Conservation (phyloP, 2,888 invertebrate genomes). For the Epinotia nisella region DNA sequence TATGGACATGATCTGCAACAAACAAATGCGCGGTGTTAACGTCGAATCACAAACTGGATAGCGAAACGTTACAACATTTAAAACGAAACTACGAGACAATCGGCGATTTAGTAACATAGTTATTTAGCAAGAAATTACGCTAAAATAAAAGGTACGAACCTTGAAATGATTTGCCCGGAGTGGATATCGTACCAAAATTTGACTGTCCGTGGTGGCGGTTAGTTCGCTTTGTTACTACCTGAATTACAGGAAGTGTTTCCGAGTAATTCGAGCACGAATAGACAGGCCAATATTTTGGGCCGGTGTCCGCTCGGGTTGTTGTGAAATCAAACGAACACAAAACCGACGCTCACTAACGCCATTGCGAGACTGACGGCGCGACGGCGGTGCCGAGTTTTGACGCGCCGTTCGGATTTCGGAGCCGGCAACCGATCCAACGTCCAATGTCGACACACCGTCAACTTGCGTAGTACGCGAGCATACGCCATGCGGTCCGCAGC, state of each 20-base stretch:
- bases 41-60: constrained; percentile 54
- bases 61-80: constrained; percentile 72
- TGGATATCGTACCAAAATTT: constrained; percentile 85
- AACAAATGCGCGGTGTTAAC: constrained; percentile 61
- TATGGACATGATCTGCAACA: constrained; percentile 84
- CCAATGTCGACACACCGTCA: constrained; percentile 84
- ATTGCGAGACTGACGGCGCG: constrained; percentile 79
- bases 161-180: constrained; percentile 84
- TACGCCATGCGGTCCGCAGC: constrained; percentile 71
- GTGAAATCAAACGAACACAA: constrained; percentile 80
- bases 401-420: constrained; percentile 68
- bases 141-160: constrained; percentile 80
- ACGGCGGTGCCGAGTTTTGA: constrained; percentile 38
- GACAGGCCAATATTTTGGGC: constrained; percentile 85
- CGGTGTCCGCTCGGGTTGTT: constrained; percentile 84
- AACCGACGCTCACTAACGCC: constrained; percentile 79
- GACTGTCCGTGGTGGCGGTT: constrained; percentile 80
- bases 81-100: constrained; percentile 68
- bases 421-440: constrained; percentile 81
- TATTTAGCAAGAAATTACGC: constrained; percentile 80
- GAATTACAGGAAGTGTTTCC: constrained; percentile 78
- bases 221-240: constrained; percentile 66
- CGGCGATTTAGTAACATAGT: constrained; percentile 70
- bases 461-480: constrained; percentile 82
- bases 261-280: constrained; percentile 79